phyloP scores from a whole-genome alignment of 2,113 vertebrate species.

The Clarias gariepinus region DNA sequence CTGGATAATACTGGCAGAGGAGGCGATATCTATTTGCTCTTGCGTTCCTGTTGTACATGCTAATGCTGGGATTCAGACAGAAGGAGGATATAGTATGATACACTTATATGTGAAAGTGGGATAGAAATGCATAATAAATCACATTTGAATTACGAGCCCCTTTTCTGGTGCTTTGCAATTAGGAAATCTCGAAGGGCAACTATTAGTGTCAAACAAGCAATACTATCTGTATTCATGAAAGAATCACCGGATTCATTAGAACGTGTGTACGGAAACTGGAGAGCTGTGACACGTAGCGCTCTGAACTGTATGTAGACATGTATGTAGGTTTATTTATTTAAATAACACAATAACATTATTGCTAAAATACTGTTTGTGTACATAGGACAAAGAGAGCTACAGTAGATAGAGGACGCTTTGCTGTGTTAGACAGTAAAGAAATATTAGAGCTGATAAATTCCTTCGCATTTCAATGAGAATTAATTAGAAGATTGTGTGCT shows the following conservation, averaged over 20 bases:
- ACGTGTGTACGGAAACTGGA: not conserved
- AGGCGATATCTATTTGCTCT: constrained; percentile 45
- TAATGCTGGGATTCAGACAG: constrained; percentile 36
- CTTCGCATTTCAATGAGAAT: not conserved
- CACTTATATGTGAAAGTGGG: not conserved
- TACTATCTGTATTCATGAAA: not conserved
- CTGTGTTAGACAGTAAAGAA: not conserved
- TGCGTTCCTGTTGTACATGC: constrained; percentile 41
- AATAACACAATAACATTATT: not conserved
- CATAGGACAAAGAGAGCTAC: not conserved
- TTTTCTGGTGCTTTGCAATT: not conserved
- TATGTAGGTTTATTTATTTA: not conserved
- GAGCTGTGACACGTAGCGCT: not conserved
- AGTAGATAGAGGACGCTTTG: not conserved
- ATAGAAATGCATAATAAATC: not conserved
- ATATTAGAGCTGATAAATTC: not conserved
- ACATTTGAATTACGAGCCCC: not conserved
- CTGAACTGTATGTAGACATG: not conserved
- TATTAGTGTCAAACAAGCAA: not conserved
- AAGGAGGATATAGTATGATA: not conserved
- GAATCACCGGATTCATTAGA: not conserved
- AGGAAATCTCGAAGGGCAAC: not conserved
- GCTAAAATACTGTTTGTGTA: not conserved
- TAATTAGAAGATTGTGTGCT: not conserved
- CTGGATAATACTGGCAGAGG: not conserved